A percentile compares a stretch with the other conserved stretches of the same genome.
Evolutionary conservation across 2,888 invertebrate species (phyloP).

Genomic region (Eupithecia subfuscata): DNA sequence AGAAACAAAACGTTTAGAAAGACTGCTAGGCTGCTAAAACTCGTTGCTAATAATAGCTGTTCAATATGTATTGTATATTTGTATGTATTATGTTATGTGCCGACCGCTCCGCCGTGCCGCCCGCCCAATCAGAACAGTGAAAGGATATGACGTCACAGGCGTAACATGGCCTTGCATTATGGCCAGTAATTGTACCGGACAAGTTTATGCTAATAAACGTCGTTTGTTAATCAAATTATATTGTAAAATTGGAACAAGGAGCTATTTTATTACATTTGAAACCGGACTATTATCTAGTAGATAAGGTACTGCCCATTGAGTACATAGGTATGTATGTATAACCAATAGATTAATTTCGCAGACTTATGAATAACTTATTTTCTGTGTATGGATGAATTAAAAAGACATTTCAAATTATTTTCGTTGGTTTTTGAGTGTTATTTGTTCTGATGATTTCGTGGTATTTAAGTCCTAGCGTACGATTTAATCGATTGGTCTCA

Average conservation of each 20-base stretch:
- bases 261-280: conserved; percentile 3
- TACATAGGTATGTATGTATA: not conserved
- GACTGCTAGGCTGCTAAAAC: not conserved
- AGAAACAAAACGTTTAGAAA: not conserved
- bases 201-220: conserved; percentile 29
- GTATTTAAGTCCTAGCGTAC: not conserved
- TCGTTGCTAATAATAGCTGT: not conserved
- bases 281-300: conserved; percentile 4
- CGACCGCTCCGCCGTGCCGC: not conserved
- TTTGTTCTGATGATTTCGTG: not conserved
- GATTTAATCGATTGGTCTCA: conserved; percentile 25
- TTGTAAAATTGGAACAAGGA: conserved; percentile 12
- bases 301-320: not conserved
- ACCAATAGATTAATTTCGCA: not conserved
- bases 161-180: conserved; percentile 63
- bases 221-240: conserved; percentile 18
- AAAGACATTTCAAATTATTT: not conserved
- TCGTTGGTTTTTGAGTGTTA: not conserved
- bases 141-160: conserved; percentile 78
- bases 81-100: not conserved
- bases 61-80: not conserved
- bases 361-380: not conserved
- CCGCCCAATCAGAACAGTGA: conserved; percentile 70
- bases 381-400: not conserved
- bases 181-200: conserved; percentile 48